Evolutionary conservation across 2,113 vertebrate species (phyloP).

Genomic region (Entomyzon cyanotis): DNA sequence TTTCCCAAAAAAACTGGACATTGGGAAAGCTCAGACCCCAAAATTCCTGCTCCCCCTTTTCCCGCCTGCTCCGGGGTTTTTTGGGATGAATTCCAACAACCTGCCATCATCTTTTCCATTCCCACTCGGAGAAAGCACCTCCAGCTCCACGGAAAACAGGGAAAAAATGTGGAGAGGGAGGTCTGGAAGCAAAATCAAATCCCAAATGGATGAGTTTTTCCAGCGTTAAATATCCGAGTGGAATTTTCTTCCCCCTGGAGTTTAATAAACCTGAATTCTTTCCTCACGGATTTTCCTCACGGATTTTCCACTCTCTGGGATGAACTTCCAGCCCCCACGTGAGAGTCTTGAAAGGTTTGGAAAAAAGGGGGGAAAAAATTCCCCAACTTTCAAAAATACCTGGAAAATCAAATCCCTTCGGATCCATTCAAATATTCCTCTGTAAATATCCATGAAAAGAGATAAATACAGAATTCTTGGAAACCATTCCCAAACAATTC

Average conservation of each 20-base stretch:
- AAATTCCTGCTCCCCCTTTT: accelerated
- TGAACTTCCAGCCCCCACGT: neutral
- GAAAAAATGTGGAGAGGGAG: neutral
- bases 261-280: constrained; percentile 23
- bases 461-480: neutral
- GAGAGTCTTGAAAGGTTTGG: neutral
- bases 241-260: neutral
- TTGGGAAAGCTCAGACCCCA: accelerated
- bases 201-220: neutral
- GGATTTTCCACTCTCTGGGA: constrained; percentile 28
- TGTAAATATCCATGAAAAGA: neutral
- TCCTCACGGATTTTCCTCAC: neutral
- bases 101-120: neutral
- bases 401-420: neutral
- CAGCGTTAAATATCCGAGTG: neutral
- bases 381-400: neutral
- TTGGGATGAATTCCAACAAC: neutral
- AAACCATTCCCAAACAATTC: neutral
- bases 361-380: neutral
- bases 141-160: neutral
- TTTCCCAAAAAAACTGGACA: neutral
- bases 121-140: neutral
- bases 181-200: neutral
- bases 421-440: neutral
- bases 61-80: neutral